These are phyloP conservation scores for Oncorhynchus mykiss DNA, from an alignment of 2,113 vertebrate genomes.

Conservation along the genomic window DNA sequence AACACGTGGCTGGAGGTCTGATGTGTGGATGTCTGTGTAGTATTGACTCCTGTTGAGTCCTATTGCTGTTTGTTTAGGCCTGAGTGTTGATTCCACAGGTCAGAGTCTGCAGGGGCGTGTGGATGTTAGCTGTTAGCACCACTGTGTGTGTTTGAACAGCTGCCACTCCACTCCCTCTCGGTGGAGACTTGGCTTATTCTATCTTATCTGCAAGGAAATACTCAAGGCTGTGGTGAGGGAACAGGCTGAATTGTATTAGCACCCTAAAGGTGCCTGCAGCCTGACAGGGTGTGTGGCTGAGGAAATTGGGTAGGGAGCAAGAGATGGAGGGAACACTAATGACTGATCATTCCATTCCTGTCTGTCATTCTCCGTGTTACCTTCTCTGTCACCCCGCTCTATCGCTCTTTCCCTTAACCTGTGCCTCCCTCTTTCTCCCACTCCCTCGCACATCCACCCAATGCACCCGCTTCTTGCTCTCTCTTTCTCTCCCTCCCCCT, in stretches of 20 bases:
- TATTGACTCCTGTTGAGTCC: not conserved
- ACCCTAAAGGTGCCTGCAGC: not conserved
- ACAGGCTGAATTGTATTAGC: not conserved
- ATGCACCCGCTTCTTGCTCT: not conserved
- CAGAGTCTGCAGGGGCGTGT: not conserved
- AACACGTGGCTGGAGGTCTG: too few relatives aligned
- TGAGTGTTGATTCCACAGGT: not conserved
- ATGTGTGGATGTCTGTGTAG: too few relatives aligned
- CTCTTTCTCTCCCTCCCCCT: not conserved
- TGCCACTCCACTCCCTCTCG: not conserved
- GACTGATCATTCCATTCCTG: constrained; percentile 7
- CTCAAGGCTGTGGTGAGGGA: not conserved
- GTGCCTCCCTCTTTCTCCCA: not conserved
- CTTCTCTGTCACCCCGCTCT: not conserved
- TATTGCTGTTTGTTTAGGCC: not conserved
- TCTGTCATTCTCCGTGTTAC: not conserved
- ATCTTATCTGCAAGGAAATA: not conserved
- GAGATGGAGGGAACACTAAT: constrained; percentile 3
- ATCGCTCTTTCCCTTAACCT: not conserved
- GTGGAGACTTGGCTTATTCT: not conserved
- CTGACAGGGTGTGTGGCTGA: not conserved
- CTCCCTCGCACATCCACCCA: not conserved
- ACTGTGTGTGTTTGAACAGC: not conserved
- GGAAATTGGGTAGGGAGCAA: not conserved
- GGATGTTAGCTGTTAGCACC: not conserved